These are phyloP conservation scores for Paguma larvata DNA, from an alignment of 2,797 vertebrate species.

Conservation along the genomic window DNA sequence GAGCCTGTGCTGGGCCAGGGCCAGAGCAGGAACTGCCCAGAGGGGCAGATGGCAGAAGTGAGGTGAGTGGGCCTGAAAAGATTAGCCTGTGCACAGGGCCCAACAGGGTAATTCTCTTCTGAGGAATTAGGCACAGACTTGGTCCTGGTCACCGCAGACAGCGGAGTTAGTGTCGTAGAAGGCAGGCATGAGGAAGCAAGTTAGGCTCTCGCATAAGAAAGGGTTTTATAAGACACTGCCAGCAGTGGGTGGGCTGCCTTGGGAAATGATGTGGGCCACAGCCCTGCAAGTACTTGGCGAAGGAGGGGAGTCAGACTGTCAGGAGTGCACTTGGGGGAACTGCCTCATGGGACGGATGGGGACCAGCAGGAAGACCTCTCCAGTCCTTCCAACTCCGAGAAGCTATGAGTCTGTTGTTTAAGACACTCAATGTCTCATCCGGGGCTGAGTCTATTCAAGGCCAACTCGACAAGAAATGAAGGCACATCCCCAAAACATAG, in stretches of 20 bases:
- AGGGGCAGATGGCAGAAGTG: not conserved
- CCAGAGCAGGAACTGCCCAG: not conserved
- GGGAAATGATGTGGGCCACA: not conserved
- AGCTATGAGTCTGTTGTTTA: not conserved
- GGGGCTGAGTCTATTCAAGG: not conserved
- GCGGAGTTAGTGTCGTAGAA: rapidly evolving
- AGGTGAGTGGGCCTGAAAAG: not conserved
- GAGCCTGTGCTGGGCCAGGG: not conserved
- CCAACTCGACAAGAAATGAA: not conserved
- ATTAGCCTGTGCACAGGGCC: not conserved
- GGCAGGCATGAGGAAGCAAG: not conserved
- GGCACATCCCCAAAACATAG: not conserved
- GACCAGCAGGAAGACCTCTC: not conserved
- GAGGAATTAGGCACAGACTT: not conserved
- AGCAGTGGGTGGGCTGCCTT: not conserved
- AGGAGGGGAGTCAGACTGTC: not conserved
- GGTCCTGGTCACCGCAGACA: not conserved
- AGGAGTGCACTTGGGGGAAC: not conserved
- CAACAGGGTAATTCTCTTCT: not conserved
- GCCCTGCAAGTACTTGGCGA: not conserved
- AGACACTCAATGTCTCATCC: not conserved
- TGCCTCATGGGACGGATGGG: not conserved
- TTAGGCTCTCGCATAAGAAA: not conserved
- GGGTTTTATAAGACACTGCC: not conserved
- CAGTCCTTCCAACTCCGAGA: not conserved